Conservation (phyloP, 2,113 vertebrate species). For the Ranitomeya imitator region DNA sequence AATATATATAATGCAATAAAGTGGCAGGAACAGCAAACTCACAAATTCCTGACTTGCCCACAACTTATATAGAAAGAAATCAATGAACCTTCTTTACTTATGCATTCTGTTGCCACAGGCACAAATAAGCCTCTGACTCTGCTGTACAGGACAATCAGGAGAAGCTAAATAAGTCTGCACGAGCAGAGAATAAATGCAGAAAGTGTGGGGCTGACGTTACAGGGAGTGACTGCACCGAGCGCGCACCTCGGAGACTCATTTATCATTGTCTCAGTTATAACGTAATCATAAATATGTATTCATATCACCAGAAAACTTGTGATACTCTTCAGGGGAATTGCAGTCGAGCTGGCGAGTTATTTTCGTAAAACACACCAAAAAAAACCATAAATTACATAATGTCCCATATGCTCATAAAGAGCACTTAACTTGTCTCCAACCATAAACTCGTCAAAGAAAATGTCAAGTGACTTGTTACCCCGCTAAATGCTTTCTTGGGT, state of each 20-base stretch:
- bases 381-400: constrained; percentile 10
- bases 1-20: neutral
- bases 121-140: neutral
- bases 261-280: constrained; percentile 39
- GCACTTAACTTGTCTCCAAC: constrained; percentile 17
- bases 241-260: constrained; percentile 19
- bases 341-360: constrained; percentile 9
- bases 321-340: constrained; percentile 47
- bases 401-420: neutral
- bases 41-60: neutral
- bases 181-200: neutral
- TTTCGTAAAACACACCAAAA: constrained; percentile 37
- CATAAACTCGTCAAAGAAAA: constrained; percentile 31
- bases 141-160: neutral
- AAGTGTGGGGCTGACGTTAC: neutral
- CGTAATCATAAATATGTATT: constrained; percentile 39
- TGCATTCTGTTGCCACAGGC: neutral
- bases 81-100: neutral
- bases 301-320: constrained; percentile 36
- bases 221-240: constrained; percentile 11
- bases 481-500: neutral
- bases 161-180: neutral
- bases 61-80: neutral
- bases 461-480: constrained; percentile 5
- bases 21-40: neutral